A percentile compares a stretch with the other conserved stretches of the same genome.
Evolutionary conservation across 2,888 invertebrate genomes (phyloP).

Genomic region (Thereva unica): DNA sequence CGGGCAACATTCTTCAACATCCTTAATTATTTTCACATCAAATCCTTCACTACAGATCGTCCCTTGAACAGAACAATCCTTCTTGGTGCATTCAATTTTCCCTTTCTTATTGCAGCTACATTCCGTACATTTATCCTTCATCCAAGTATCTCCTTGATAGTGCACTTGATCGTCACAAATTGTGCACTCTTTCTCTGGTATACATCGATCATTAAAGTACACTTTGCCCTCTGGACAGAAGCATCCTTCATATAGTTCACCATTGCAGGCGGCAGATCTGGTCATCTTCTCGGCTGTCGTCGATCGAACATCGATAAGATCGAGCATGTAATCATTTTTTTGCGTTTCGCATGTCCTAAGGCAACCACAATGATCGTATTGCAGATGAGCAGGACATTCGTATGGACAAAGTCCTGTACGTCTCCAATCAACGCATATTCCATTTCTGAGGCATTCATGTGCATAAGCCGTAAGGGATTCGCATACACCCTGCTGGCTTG

Average conservation of each 20-base stretch:
- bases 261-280: conserved; percentile 56
- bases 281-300: conserved; percentile 48
- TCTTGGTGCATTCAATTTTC: conserved; percentile 66
- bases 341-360: conserved; percentile 54
- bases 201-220: conserved; percentile 72
- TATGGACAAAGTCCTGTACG: conserved; percentile 67
- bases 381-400: conserved; percentile 59
- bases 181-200: conserved; percentile 68
- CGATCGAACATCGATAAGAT: conserved; percentile 51
- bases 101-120: conserved; percentile 69
- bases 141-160: conserved; percentile 67
- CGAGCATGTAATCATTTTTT: conserved; percentile 48
- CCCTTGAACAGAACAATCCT: conserved; percentile 62
- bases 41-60: conserved; percentile 67
- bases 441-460: conserved; percentile 69
- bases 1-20: conserved; percentile 69
- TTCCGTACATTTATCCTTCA: conserved; percentile 70
- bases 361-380: conserved; percentile 55
- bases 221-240: conserved; percentile 80
- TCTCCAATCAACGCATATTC: conserved; percentile 78
- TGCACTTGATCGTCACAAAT: conserved; percentile 76
- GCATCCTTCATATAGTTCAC: conserved; percentile 72
- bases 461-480: conserved; percentile 72
- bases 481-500: conserved; percentile 65
- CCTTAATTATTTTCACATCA: conserved; percentile 61